Evolutionary conservation across 2,888 invertebrate species (phyloP).

Genomic region (Cancer borealis): DNA sequence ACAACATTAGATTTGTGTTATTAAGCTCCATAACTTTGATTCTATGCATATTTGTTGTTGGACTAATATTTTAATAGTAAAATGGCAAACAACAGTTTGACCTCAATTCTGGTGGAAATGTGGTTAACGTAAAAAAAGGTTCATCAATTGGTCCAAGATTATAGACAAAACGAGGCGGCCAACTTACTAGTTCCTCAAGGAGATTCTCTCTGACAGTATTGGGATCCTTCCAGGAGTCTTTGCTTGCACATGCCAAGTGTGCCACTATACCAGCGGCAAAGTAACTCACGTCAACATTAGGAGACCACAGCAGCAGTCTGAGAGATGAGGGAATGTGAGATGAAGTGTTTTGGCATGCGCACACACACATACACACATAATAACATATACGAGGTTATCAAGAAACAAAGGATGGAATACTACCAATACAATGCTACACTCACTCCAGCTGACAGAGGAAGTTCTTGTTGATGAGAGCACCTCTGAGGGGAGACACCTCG

Average conservation of each 20-base stretch:
- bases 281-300: slow-evolving; percentile 86
- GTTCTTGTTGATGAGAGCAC: slow-evolving; percentile 82
- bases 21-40: no score
- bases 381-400: not conserved
- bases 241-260: slow-evolving; percentile 85
- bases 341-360: not conserved
- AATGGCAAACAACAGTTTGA: no score
- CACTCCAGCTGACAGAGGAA: slow-evolving; percentile 83
- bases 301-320: slow-evolving; percentile 82
- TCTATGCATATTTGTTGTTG: no score
- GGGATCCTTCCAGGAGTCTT: slow-evolving; percentile 82
- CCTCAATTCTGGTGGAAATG: no score
- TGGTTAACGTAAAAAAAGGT: no score
- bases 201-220: slow-evolving; percentile 80
- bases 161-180: not conserved
- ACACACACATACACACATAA: not conserved
- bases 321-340: not conserved
- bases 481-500: slow-evolving; percentile 84
- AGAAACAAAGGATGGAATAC: no score
- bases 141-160: no score
- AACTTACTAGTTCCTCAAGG: slow-evolving; percentile 82
- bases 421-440: slow-evolving; percentile 60
- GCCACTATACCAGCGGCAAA: slow-evolving; percentile 88
- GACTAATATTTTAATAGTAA: no score
- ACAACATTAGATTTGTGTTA: no score